Evolutionary conservation across 2,113 vertebrate genomes (phyloP), one percentile per base, ranked within the genome.

Genomic region (Dipodomys spectabilis): DNA sequence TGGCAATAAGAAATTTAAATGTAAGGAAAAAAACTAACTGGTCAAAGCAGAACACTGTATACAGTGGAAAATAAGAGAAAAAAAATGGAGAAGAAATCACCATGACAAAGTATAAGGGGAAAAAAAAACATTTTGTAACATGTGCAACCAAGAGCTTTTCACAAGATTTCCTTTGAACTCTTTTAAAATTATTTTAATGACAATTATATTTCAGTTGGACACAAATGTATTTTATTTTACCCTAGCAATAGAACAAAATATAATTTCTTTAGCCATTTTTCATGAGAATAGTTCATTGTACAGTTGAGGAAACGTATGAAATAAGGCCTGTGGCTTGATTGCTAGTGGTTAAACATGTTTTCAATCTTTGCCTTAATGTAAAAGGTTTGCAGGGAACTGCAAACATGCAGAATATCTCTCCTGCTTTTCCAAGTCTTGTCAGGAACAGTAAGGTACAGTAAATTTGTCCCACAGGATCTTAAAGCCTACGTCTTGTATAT

Each of bases 161-260:
- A 99, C 98, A 99, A 99, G 98, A 99, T 98, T 98, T 98, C 99
- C 98, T 99, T 98, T 98, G 98, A 99, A 98, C 98, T 97, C 96
- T 97, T 82, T 99, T 99, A 98, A 98, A 98, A 99, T 99, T 98
- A 98, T 98, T 98, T 98, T 99, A 99, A 99, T 98, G 98, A 99
- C 98, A 99, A 98, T 99, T 99, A 98, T 99, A 99, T 98, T 98
- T 99, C 98, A 96, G 97, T 97, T 99, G 99, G 98, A 98, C 98
- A 99, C 98, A 98, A 98, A 98, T 96, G 98, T 98, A 98, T 99
- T 57, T 99, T 98, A 98, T 99, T 99, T 99, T 98, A 99, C 98
- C 99, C 99, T 99, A 99, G 99, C 99, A 99, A 99, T 99, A 99
- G 99, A 99, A 99, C 99, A 99, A 99, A 99, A 99, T 99, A 99